Evolutionary conservation across 2,113 vertebrate species (phyloP).

Genomic region (Pelodiscus sinensis): DNA sequence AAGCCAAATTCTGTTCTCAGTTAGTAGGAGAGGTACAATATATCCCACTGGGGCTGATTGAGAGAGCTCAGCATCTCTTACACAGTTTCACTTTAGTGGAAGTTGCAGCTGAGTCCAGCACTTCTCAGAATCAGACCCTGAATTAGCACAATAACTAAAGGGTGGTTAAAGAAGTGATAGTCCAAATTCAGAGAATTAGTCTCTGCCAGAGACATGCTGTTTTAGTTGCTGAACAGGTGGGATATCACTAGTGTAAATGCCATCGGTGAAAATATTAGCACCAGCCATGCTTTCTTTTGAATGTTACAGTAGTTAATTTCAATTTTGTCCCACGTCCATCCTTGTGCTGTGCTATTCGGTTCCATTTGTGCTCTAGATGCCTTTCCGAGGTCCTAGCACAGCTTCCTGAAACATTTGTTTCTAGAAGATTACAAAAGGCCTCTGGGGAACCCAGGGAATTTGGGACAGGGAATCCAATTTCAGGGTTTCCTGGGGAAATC

Average conservation of each 20-base stretch:
- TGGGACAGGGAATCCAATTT: not conserved
- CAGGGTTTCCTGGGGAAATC: not conserved
- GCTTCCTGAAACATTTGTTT: not conserved
- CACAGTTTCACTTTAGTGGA: conserved; percentile 32
- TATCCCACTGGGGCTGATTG: conserved; percentile 48
- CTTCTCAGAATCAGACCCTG: conserved; percentile 12
- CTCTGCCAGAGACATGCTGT: not conserved
- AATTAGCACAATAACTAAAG: conserved; percentile 64
- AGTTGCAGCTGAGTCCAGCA: conserved; percentile 62
- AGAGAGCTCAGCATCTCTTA: conserved; percentile 13
- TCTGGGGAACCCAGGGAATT: not conserved
- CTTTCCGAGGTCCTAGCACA: not conserved
- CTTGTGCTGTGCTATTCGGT: not conserved
- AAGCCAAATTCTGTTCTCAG: conserved; percentile 48
- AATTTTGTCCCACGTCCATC: not conserved
- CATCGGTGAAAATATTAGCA: rapidly evolving
- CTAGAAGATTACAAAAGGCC: not conserved
- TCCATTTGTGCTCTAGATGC: not conserved
- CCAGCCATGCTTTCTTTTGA: rapidly evolving
- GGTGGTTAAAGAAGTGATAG: conserved; percentile 43
- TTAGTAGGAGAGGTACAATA: conserved; percentile 50
- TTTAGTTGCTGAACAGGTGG: rapidly evolving
- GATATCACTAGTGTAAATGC: rapidly evolving
- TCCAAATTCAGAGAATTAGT: not conserved
- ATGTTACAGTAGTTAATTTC: not conserved